phyloP scores from a whole-genome alignment of 2,113 vertebrate species.

The Erythrolamprus reginae region DNA sequence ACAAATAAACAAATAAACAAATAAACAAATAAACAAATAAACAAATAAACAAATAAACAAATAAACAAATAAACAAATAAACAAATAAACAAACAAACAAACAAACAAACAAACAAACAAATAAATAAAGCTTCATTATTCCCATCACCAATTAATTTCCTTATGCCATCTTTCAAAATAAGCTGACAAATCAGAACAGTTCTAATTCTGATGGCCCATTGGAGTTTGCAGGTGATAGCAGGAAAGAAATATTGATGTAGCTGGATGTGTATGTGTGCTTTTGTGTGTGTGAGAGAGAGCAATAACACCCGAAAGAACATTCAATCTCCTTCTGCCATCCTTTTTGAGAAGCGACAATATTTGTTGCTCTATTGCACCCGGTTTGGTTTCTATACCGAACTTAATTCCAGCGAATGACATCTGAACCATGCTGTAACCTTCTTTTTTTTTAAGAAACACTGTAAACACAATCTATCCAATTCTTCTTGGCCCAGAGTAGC shows the following conservation, averaged over 20 bases:
- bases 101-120: no score
- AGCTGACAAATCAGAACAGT: neutral
- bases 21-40: no score
- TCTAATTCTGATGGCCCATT: neutral
- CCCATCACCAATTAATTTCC: neutral
- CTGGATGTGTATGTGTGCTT: neutral
- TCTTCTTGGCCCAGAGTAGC: neutral
- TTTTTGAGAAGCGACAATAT: neutral
- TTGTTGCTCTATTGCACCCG: neutral
- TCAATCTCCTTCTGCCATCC: neutral
- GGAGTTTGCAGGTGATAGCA: neutral
- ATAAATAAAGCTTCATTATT: neutral
- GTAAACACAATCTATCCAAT: neutral
- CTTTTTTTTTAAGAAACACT: neutral
- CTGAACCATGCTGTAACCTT: neutral
- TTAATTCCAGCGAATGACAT: neutral
- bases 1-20: no score
- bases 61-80: no score
- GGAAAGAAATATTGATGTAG: neutral
- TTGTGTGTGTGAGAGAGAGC: neutral
- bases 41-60: no score
- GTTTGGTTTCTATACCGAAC: neutral
- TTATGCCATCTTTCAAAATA: neutral
- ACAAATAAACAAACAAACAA: no score
- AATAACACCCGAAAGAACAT: neutral